phyloP scores from a whole-genome alignment of 2,797 vertebrate genomes.

The Semaprochilodus insignis region DNA sequence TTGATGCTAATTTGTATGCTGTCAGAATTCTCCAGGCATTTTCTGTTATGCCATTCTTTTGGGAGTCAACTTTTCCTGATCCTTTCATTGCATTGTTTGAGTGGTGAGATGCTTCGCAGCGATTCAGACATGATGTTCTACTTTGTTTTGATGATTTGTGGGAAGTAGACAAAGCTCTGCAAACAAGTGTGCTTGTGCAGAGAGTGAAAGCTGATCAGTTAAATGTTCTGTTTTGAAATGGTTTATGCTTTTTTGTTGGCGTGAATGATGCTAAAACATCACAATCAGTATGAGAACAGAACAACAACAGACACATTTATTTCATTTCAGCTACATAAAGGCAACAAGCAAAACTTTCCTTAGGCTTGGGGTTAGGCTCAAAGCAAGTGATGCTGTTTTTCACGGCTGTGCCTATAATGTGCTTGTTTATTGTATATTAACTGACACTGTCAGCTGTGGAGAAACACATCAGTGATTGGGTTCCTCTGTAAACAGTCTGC shows the following conservation, averaged over 20 bases:
- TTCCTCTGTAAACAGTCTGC: constrained; percentile 15
- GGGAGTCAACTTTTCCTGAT: constrained; percentile 15
- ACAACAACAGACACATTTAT: neutral
- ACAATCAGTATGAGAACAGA: neutral
- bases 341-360: neutral
- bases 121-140: constrained; percentile 2
- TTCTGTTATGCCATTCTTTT: neutral
- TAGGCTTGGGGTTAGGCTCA: neutral
- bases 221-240: neutral
- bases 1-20: constrained; percentile 78
- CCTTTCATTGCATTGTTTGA: constrained; percentile 12
- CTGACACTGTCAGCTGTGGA: constrained; percentile 11
- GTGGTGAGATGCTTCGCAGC: constrained; percentile 1
- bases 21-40: constrained; percentile 30
- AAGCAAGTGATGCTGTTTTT: neutral
- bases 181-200: neutral
- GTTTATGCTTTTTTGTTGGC: neutral
- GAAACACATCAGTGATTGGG: constrained; percentile 3
- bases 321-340: neutral
- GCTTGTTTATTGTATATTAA: constrained; percentile 31
- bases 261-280: neutral
- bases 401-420: neutral
- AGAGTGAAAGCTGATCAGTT: neutral
- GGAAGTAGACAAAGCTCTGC: neutral
- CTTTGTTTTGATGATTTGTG: constrained; percentile 21